Evolutionary conservation across 2,113 vertebrate genomes (phyloP), one percentile per base, ranked within the genome.

Genomic region (Glaucomys volans): DNA sequence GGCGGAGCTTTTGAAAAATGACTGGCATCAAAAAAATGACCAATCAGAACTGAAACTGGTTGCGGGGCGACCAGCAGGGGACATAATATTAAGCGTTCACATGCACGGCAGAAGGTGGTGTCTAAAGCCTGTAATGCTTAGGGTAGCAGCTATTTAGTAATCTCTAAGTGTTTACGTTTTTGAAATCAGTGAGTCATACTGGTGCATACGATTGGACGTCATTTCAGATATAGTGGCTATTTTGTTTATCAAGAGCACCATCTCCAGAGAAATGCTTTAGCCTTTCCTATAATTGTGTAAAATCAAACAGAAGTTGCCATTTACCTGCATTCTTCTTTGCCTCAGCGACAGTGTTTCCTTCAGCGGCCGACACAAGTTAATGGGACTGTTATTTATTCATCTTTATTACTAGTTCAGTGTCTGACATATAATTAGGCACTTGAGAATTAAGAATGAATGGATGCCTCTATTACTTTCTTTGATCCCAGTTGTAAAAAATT

Each of bases 401-500:
- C 52, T 75, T 87, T 40, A 54, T 80, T 57, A 85, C 50, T 76
- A 91, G 17, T 28, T 81, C 22, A 88, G 11, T 69, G 17, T 84
- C 87, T 91, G 14, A 10, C 52, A 81, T 87, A 67, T 69, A 80
- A 81, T 93, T 81, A 96, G 42, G 50, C 32, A 69, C 44, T 40
- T 32, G 18, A 30, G 62, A 83, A 82, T 86, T 72, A 69, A 72
- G 93, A 94, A 52, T 87, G 72, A 92, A 42, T 37, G 35, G 32
- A 83, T 28, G 47, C 30, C 4, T 64, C 47, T 64, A 5, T 81
- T 77, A 40, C 64, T 87, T 87, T 17, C 32, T 94, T 79, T 82
- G 57, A 86, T 76, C 30, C 35, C 62, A 54, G 13, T 42, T 93
- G 75, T 57, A 90, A 85, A 95, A 95, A 83, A 47, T n/a, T 77